phyloP scores from a whole-genome alignment of 2,888 invertebrate species.

The Microdon myrmicae region DNA sequence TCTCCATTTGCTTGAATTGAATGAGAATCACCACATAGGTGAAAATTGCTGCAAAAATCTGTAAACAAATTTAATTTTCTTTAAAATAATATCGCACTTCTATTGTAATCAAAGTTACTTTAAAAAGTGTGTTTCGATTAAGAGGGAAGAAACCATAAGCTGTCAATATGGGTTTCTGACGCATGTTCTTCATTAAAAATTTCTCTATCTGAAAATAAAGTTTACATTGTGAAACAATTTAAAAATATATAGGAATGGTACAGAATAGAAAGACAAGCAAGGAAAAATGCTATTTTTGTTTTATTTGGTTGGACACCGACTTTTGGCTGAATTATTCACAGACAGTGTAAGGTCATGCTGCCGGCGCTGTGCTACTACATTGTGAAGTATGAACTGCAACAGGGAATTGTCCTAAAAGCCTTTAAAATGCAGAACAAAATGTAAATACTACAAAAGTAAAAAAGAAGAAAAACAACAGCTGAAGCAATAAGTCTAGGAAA shows the following conservation, averaged over 20 bases:
- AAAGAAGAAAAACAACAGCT: no score
- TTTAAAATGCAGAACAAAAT: no score
- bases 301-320: no score
- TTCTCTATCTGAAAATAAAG: conserved; percentile 59
- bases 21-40: conserved; percentile 63
- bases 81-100: background rate
- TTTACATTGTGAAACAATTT: background rate
- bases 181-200: conserved; percentile 60
- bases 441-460: no score
- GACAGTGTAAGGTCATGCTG: no score
- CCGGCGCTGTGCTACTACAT: no score
- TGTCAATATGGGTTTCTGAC: conserved; percentile 60
- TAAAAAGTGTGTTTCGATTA: conserved; percentile 60
- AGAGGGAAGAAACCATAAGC: conserved; percentile 62
- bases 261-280: no score
- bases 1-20: conserved; percentile 63
- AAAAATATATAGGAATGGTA: background rate
- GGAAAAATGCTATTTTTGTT: background rate
- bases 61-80: background rate
- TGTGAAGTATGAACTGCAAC: no score
- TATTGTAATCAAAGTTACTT: conserved; percentile 48
- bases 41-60: conserved; percentile 61
- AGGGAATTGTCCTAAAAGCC: no score
- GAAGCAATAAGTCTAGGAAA: no score
- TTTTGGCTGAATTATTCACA: no score